Base-by-base conservation (phyloP, 1,140 invertebrate species). In the Hypothenemus hampei region DNA sequence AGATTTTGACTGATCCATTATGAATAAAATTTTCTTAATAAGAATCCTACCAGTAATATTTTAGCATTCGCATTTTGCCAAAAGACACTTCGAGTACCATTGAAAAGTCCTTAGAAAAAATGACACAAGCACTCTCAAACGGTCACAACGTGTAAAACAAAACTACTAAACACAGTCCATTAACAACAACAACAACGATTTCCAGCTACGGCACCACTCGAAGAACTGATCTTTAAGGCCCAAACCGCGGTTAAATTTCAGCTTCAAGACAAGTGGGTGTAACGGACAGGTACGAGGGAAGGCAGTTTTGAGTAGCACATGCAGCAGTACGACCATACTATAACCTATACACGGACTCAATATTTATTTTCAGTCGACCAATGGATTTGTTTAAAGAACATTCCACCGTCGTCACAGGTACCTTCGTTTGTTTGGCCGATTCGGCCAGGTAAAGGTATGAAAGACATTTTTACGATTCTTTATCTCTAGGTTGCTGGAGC, bases 11-110 rank as follows among this genome's bases (percentile, higher is more conserved):
- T n/a, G n/a, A n/a, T n/a, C n/a, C n/a, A n/a, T n/a, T n/a, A n/a
- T n/a, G n/a, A n/a, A n/a, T n/a, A n/a, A n/a, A n/a, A n/a, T n/a
- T n/a, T n/a, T n/a, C n/a, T n/a, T n/a, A n/a, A n/a, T n/a, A n/a
- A n/a, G n/a, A n/a, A n/a, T n/a, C 63, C 65, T 57, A 72, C 70
- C 70, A 72, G 54, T 72, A 70, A 59, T 66, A 64, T 52, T 71
- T 69, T 23, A 72, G 58, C 31, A 72, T 63, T 53, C 68, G 63
- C 70, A 72, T 72, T 41, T 65, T 21, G 10, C 52, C 51, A 21
- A 50, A 40, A 3, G 41, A 43, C 7, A 59, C 40, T 36, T 47
- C 44, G 4, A 54, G 26, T 15, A 60, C 35, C 49, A 60, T 46
- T 23, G 10, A 15, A 18, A 39, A 15, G 18, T 21, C 18, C 3